These are phyloP conservation scores for Cryptophagus acutangulus DNA, from an alignment of 2,888 invertebrate species.

Conservation along the genomic window DNA sequence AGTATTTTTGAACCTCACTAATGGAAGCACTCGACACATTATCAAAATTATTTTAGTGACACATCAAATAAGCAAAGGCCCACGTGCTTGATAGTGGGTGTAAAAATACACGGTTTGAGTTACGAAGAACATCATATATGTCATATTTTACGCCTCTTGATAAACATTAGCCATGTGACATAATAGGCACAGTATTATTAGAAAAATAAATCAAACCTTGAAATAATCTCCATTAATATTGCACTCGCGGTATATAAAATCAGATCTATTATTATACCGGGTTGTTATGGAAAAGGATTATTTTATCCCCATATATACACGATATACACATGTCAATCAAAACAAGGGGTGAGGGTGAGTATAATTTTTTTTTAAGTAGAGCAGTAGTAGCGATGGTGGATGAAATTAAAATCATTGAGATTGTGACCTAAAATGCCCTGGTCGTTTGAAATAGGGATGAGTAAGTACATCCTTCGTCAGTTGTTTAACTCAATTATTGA, in stretches of 20 bases:
- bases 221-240: no score
- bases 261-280: no score
- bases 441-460: slow-evolving; percentile 36
- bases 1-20: slow-evolving; percentile 41
- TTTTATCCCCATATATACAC: no score
- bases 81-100: slow-evolving; percentile 40
- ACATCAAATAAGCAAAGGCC: slow-evolving; percentile 32
- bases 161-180: slow-evolving; percentile 31
- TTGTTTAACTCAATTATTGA: slow-evolving; percentile 51
- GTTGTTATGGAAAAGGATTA: no score
- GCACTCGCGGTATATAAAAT: no score
- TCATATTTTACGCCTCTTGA: slow-evolving; percentile 34
- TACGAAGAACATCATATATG: slow-evolving; percentile 27
- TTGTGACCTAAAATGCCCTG: slow-evolving; percentile 9
- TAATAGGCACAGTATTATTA: no score
- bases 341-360: no score
- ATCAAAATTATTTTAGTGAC: slow-evolving; percentile 45
- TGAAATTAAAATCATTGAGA: no score
- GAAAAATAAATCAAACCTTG: no score
- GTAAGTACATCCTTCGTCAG: slow-evolving; percentile 47
- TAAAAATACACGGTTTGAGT: slow-evolving; percentile 37
- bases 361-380: no score
- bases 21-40: slow-evolving; percentile 46
- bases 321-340: no score
- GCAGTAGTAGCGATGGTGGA: no score